Conservation (phyloP, 2,113 vertebrate species). For the Apteryx owenii region DNA sequence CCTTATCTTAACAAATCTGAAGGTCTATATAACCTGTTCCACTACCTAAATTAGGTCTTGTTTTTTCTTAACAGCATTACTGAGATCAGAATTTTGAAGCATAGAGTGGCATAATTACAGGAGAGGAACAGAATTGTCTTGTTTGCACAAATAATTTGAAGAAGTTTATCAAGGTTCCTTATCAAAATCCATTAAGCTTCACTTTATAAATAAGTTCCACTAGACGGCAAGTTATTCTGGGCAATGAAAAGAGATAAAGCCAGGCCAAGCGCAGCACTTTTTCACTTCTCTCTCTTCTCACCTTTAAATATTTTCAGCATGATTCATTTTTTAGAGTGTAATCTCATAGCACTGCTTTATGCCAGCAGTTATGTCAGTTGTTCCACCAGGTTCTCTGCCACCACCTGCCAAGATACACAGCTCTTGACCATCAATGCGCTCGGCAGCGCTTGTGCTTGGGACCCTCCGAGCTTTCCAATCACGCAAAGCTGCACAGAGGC, state of each 20-base stretch:
- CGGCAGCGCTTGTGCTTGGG: background rate
- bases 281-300: background rate
- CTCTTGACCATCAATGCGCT: rapidly evolving
- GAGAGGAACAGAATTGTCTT: background rate
- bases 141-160: background rate
- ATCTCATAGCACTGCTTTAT: background rate
- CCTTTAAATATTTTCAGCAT: background rate
- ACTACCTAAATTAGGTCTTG: background rate
- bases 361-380: background rate
- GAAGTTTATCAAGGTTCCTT: background rate
- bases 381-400: background rate
- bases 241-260: background rate
- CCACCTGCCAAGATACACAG: background rate
- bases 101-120: background rate
- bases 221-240: background rate
- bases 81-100: background rate
- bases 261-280: background rate
- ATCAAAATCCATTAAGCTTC: background rate
- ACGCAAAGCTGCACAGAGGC: rapidly evolving
- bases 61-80: background rate
- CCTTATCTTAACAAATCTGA: background rate
- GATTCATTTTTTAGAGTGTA: background rate
- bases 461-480: background rate
- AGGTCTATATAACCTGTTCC: background rate
- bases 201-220: background rate